Conservation (phyloP, 1,140 invertebrate species). For the Aricia agestis region DNA sequence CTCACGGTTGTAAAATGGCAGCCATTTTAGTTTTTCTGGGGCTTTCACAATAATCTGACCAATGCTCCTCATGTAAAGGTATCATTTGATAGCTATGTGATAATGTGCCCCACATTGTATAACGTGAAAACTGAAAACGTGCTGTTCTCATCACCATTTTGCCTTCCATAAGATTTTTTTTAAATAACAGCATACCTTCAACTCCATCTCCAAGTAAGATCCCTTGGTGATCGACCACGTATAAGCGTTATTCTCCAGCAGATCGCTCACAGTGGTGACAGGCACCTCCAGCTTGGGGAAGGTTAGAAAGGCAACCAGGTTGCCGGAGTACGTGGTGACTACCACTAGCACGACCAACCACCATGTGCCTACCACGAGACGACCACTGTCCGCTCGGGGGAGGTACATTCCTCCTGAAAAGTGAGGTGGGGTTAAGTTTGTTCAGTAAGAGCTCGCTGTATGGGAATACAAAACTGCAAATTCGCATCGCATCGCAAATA, state of each 20-base stretch:
- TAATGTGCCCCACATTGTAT: no score
- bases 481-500: no score
- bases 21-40: no score
- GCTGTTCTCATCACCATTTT: no score
- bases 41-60: no score
- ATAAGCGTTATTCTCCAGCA: conserved; percentile 79
- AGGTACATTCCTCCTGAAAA: conserved; percentile 88
- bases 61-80: no score
- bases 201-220: conserved; percentile 84
- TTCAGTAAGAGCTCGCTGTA: no score
- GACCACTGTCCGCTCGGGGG: conserved; percentile 89
- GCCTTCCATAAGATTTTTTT: no score
- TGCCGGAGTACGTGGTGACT: conserved; percentile 94
- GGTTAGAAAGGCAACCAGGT: conserved; percentile 94
- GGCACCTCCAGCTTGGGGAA: conserved; percentile 90
- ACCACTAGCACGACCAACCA: conserved; percentile 94
- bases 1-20: no score
- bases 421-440: background rate
- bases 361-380: conserved; percentile 93
- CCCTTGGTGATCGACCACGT: conserved; percentile 86
- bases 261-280: conserved; percentile 84
- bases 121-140: no score
- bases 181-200: conserved; percentile 69
- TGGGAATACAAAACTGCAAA: no score
- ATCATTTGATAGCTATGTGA: no score